Evolutionary conservation across 2,888 invertebrate genomes (phyloP), one percentile per base, ranked within the genome.

Genomic region (Aporophyla nigra): DNA sequence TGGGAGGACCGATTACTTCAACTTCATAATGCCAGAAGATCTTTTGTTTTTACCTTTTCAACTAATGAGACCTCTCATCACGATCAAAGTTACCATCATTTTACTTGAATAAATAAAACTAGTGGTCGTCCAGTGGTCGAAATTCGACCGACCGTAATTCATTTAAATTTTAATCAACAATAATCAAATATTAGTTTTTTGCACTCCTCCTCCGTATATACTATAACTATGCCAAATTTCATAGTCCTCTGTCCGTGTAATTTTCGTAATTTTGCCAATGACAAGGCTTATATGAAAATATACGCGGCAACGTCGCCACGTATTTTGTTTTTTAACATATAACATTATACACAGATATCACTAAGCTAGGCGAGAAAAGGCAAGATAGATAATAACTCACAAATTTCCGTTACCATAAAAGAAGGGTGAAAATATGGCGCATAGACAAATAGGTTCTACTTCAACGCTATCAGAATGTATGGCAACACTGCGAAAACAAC

Each of bases 1-100:
- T 65, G 46, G 40, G 33, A n/a, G 43, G n/a, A 54, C 49, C 10
- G 51, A 46, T 51, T 33, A 58, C 58, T 54, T 33, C 56, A 58
- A 74, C 49, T 70, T 80, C 27, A n/a, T 68, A 75, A 75, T 63
- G 61, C 66, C 5, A 53, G 9, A 59, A 54, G 21, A 21, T 5
- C 40, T 53, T 81, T 66, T n/a, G 27, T n/a, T 43, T 46, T 33
- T 62, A 14, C 14, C n/a, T 40, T 54, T 54, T 0, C 65, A 51
- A 40, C n/a, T 56, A 51, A 49, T 46, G 14, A 21, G 19, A 73
- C 51, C 21, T 65, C 5, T 62, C 21, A 63, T n/a, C 16, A 43
- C 19, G 14, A 43, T 40, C 53, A 46, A 59, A 46, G 73, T 21
- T 46, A 51, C 58, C 1, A 27, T 24, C 6, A 16, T 19, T 24